Evolutionary conservation across 2,113 vertebrate genomes (phyloP), one percentile per base, ranked within the genome.

Genomic region (Polyodon spathula): DNA sequence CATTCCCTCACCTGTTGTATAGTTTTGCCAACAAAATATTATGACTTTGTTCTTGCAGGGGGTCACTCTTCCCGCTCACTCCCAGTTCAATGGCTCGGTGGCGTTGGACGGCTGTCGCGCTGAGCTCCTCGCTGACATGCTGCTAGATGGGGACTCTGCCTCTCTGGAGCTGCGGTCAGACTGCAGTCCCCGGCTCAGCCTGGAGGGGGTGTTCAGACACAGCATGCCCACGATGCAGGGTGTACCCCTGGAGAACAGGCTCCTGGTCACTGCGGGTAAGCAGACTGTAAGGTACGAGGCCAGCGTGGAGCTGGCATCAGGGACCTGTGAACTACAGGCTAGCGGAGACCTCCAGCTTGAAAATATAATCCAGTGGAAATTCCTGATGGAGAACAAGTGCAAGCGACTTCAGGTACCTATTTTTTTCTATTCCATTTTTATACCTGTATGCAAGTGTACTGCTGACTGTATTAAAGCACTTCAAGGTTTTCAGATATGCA

Each of bases 361-460:
- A 39, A 67, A 72, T 15, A 82, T 71, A 61, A 74, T 88, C 58
- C 82, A 77, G 63, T 86, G 86, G 79, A 73, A 73, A 43, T 66
- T 84, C 52, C 43, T 74, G 58, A 61, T 85, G 42, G 72, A 84
- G 74, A 89, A 86, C 69, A 87, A 88, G 71, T 90, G 89, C 59
- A 76, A 79, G 55, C 15, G 56, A 15, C 60, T 84, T 60, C 77
- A 84, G 86, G 89, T 86, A 72, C n/a, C 27, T 1, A 5, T 40
- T 12, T 15, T 16, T 11, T 38, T 58, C 43, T 11, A n/a, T 15
- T 40, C 8, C 54, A 16, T 14, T 56, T 11, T 4, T 38, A 46
- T 8, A 3, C 2, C 11, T 17, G 39, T 14, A 56, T 15, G 53
- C n/a, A 5, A 8, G 9, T 16, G n/a, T 27, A 1, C 16, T 17